Evolutionary conservation across 1,140 invertebrate species (phyloP).

Genomic region (Asobara japonica): DNA sequence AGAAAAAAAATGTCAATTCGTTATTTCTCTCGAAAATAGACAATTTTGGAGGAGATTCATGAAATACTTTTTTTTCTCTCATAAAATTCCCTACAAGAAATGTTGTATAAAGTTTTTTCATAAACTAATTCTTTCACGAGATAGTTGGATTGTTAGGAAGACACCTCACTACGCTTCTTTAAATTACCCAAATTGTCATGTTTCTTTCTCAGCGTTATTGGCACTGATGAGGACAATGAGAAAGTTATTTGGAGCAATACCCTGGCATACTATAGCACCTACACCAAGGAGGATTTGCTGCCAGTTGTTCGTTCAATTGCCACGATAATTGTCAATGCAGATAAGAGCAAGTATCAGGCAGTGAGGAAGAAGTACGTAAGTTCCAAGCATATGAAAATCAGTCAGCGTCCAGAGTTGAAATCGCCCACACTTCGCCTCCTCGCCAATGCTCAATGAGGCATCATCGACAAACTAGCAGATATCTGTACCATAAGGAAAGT

Average conservation of each 20-base stretch:
- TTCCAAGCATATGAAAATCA: conserved; percentile 71
- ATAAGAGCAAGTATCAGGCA: conserved; percentile 71
- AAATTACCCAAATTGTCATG: neutral
- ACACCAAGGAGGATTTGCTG: conserved; percentile 68
- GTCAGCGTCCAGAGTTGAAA: conserved; percentile 69
- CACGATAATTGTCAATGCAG: conserved; percentile 67
- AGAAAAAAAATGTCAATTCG: too few relatives aligned
- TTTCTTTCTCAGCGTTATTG: conserved; percentile 48
- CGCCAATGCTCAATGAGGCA: conserved; percentile 47
- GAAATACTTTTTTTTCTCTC: too few relatives aligned
- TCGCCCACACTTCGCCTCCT: conserved; percentile 56
- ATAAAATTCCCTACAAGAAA: too few relatives aligned
- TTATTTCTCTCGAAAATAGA: too few relatives aligned
- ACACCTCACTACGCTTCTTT: too few relatives aligned
- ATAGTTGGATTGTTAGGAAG: too few relatives aligned
- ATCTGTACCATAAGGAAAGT: conserved; percentile 20
- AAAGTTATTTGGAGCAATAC: conserved; percentile 71
- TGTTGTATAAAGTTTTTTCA: too few relatives aligned
- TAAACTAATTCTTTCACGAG: too few relatives aligned
- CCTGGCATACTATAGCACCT: conserved; percentile 72
- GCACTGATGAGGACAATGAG: conserved; percentile 55
- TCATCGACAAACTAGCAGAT: neutral
- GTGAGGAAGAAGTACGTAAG: conserved; percentile 73
- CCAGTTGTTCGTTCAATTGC: conserved; percentile 72
- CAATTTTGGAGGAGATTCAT: too few relatives aligned